Conservation (phyloP, 2,797 vertebrate species). For the Cuculus canorus region DNA sequence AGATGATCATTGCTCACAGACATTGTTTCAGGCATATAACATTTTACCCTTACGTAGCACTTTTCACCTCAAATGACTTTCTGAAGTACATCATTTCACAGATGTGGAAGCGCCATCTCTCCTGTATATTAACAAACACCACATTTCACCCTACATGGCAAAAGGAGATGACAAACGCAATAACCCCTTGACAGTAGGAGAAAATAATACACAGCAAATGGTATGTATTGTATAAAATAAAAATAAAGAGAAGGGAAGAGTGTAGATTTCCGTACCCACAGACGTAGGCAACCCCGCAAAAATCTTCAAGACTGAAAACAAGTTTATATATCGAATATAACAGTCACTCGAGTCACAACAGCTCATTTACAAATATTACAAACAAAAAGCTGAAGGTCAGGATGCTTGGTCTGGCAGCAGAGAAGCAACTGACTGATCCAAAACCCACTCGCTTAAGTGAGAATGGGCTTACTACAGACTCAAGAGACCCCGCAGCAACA, state of each 20-base stretch:
- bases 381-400: neutral
- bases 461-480: neutral
- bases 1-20: neutral
- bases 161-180: slow-evolving; percentile 5
- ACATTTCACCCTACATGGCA: neutral
- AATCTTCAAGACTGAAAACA: neutral
- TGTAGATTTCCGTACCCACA: accelerated
- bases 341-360: neutral
- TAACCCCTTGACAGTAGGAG: neutral
- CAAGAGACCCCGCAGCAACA: accelerated
- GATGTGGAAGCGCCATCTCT: neutral
- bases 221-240: neutral
- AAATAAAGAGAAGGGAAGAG: neutral
- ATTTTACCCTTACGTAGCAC: neutral
- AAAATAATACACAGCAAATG: neutral
- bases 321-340: neutral
- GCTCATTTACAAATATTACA: neutral
- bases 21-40: neutral
- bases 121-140: neutral
- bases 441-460: neutral
- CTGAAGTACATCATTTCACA: neutral
- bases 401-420: neutral
- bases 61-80: slow-evolving; percentile 20
- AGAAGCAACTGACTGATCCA: neutral
- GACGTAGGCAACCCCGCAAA: accelerated